phyloP scores from a whole-genome alignment of 2,797 vertebrate genomes.

The Harpagifer antarcticus region DNA sequence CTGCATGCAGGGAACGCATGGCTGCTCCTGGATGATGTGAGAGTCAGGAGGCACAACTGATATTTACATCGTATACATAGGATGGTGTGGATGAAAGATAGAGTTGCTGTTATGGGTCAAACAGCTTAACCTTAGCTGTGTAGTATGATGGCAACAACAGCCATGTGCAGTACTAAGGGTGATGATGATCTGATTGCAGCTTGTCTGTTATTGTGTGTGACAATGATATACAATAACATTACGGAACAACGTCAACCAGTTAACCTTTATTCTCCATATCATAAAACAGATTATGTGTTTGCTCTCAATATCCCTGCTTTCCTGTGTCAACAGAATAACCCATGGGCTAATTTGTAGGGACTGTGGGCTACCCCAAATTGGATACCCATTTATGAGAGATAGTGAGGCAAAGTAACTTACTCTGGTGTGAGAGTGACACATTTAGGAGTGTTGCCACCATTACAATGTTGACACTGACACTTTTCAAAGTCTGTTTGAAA shows the following conservation, averaged over 20 bases:
- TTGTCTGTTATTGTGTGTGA: neutral
- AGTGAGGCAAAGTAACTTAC: slow-evolving; percentile 8
- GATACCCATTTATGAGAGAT: neutral
- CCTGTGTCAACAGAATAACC: neutral
- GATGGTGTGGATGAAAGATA: neutral
- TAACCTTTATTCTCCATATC: neutral
- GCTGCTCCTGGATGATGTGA: slow-evolving; percentile 61
- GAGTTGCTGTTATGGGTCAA: slow-evolving; percentile 37
- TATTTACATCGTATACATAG: slow-evolving; percentile 16
- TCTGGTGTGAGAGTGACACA: slow-evolving; percentile 15
- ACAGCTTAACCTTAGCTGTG: slow-evolving; percentile 34
- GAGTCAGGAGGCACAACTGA: slow-evolving; percentile 35
- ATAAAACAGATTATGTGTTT: neutral
- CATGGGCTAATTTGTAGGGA: neutral
- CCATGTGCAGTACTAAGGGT: neutral
- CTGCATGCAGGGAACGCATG: slow-evolving; percentile 77
- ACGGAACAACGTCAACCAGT: neutral
- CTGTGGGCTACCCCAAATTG: slow-evolving; percentile 1
- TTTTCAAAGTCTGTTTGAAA: slow-evolving; percentile 46
- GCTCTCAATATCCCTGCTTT: neutral
- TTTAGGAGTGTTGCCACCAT: slow-evolving; percentile 18
- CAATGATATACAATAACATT: neutral
- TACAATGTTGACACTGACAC: slow-evolving; percentile 26
- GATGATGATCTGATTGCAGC: neutral
- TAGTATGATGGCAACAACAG: neutral